Evolutionary conservation across 2,797 vertebrate species (phyloP), one percentile per base, ranked within the genome.

Genomic region (Jordanella pulchra): DNA sequence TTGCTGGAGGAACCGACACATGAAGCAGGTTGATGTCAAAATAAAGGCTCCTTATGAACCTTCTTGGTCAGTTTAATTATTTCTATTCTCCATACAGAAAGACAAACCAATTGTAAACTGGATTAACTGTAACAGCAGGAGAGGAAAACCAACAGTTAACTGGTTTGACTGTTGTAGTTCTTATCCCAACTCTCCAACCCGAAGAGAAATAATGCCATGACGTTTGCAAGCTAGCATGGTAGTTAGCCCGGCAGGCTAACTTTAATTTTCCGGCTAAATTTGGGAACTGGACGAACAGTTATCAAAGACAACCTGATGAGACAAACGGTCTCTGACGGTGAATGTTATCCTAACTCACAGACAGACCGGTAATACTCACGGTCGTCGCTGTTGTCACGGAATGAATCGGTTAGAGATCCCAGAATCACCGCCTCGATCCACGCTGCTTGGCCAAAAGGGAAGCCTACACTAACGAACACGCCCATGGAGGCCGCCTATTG

Each of bases 311-410:
- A 23, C 4, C 3, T 6, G 11, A 2, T 65, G 21, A 5, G 10
- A 4, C 71, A 13, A 71, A 44, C 3, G 23, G 0, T 1, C 56
- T 15, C 7, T 9, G n/a, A 1, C 28, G 32, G 7, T 11, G 21
- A 54, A 17, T 47, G 64, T 21, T 15, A 25, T n/a, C 21, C 4
- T 13, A 51, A 3, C 27, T 1, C 50, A 9, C 11, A 0, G 23
- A 4, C 21, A 3, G 0, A 21, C 21, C 0, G 0, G 25, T 15
- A 10, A 73, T 88, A 91, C 94, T 95, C 84, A 94, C 94, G 84
- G 48, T 85, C 85, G 72, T 84, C 21, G 75, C 66, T 73, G 55
- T 76, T 79, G 12, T 71, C 15, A 18, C 77, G 79, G 77, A 82
- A 79, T 63, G 84, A 78, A 56, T 68, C 70, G 4, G 39, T 47